These are phyloP conservation scores for Dicyrtomina minuta DNA, from an alignment of 2,888 invertebrate genomes.

Conservation along the genomic window DNA sequence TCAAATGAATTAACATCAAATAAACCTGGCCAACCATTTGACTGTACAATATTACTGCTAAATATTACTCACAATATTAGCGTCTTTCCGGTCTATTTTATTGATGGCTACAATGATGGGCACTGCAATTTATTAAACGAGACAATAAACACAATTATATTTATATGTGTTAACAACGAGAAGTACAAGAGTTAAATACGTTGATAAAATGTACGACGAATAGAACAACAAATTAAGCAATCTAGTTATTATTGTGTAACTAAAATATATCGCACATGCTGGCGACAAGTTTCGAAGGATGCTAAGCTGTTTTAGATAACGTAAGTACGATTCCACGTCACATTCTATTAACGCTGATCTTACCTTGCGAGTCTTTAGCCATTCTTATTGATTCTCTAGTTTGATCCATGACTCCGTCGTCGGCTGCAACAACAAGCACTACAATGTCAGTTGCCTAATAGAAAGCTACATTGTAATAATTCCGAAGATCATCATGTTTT, in stretches of 20 bases:
- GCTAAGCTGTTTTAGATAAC: too few relatives aligned
- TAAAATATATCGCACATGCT: too few relatives aligned
- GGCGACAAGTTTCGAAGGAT: too few relatives aligned
- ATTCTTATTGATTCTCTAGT: slow-evolving; percentile 87
- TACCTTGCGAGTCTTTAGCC: slow-evolving; percentile 75
- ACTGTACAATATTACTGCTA: background rate
- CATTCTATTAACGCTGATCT: too few relatives aligned
- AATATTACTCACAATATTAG: slow-evolving; percentile 80
- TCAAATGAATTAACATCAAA: too few relatives aligned
- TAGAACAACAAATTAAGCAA: too few relatives aligned
- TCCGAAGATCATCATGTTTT: too few relatives aligned
- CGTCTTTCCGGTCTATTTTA: slow-evolving; percentile 92
- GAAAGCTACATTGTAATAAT: too few relatives aligned
- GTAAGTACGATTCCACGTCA: too few relatives aligned
- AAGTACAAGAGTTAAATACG: slow-evolving; percentile 1
- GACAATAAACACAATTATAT: slow-evolving; percentile 22
- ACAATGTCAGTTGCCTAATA: slow-evolving; percentile 79
- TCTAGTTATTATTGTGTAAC: too few relatives aligned
- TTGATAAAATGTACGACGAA: background rate
- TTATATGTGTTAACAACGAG: background rate
- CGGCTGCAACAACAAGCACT: slow-evolving; percentile 94
- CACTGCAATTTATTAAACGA: slow-evolving; percentile 62
- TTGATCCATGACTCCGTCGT: slow-evolving; percentile 99
- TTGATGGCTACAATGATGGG: slow-evolving; percentile 96
- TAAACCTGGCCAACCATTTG: too few relatives aligned